These are phyloP conservation scores for Microtus californicus DNA, from an alignment of 2,797 vertebrate genomes.

Conservation along the genomic window DNA sequence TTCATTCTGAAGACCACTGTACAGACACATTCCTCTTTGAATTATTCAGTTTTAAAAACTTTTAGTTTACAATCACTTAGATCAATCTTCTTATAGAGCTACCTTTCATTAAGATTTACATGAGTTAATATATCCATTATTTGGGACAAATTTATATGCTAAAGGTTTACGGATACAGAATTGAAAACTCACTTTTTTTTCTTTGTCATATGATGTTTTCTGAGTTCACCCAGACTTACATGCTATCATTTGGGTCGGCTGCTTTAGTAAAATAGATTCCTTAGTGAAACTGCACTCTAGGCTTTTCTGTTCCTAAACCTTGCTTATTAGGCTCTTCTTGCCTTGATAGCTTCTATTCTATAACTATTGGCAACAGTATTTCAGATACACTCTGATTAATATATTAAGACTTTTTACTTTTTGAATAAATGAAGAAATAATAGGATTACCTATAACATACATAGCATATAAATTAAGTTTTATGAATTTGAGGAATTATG, in stretches of 20 bases:
- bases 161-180: conserved; percentile 46
- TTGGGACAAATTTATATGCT: conserved; percentile 40
- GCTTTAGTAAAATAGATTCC: conserved; percentile 68
- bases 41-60: background rate
- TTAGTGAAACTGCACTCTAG: conserved; percentile 53
- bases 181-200: conserved; percentile 57
- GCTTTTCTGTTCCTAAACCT: conserved; percentile 60
- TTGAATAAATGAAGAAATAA: background rate
- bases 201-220: conserved; percentile 14
- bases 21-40: background rate
- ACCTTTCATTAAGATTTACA: background rate
- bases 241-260: conserved; percentile 4
- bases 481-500: background rate
- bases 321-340: conserved; percentile 63
- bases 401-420: background rate
- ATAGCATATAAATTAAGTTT: background rate
- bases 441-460: background rate
- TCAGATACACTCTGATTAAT: conserved; percentile 44
- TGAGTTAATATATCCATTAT: conserved; percentile 35
- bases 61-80: conserved; percentile 11
- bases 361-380: conserved; percentile 73
- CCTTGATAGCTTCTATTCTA: conserved; percentile 70
- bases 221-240: background rate
- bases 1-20: background rate
- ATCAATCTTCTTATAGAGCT: background rate